Evolutionary conservation across 2,797 vertebrate genomes (phyloP), one percentile per base, ranked within the genome.

Genomic region (Cygnus olor): DNA sequence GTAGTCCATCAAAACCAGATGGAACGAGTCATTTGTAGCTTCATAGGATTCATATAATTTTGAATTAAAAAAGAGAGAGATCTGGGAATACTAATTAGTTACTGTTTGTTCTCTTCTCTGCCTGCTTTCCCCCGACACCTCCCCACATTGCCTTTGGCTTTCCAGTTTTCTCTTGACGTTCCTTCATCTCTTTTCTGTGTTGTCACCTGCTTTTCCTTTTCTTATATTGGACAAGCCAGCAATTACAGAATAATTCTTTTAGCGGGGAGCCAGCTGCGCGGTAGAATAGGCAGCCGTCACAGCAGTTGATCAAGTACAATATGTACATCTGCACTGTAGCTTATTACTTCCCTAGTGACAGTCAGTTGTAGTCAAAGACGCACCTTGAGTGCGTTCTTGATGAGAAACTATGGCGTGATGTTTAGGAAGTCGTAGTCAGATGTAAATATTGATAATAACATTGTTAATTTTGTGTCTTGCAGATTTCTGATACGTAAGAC

Each of bases 1-100:
- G 80, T 69, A 85, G 88, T 91, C 93, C 91, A 14, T 94, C 89
- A 93, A 89, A 96, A 93, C 40, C 80, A 96, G 83, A 96, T 90
- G 88, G 90, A 51, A 86, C 88, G 91, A 89, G 56, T 90, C 4
- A 94, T 88, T 91, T 91, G 34, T 93, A 28, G 88, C 74, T 89
- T 88, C 61, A 32, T 65, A 84, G 49, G 40, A 78, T 90, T 94
- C 34, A 17, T 85, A 12, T 42, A 84, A 30, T 91, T 88, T 91
- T 89, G 74, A 4, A 1, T 80, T 63, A 8, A 44, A 56, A 56
- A 58, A 30, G 56, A 68, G 53, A 19, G n/a, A 4, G 16, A 76
- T 85, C 51, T 2, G 7, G 47, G 78, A 93, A 69, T 92, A 58
- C 61, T 92, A 89, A 89, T 89, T 88, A 72, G 63, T 85, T 92